Conservation (phyloP, 1,140 invertebrate species). For the Sinonovacula constricta region DNA sequence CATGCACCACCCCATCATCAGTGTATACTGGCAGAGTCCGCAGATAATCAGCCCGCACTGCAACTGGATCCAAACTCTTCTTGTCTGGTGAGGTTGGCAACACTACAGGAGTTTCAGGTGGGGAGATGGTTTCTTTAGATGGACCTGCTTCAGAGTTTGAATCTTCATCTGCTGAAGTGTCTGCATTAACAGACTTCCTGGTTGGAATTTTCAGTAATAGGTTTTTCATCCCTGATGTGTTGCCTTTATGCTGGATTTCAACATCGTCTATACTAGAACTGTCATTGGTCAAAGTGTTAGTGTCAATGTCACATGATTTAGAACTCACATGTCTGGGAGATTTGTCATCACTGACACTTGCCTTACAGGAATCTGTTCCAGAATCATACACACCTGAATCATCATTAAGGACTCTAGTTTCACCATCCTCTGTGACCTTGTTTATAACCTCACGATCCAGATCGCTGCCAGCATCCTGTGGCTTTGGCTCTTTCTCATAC, state of each 20-base stretch:
- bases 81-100: no score
- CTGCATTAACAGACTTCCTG: neutral
- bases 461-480: no score
- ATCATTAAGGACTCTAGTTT: neutral
- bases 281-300: neutral
- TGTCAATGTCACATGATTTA: neutral
- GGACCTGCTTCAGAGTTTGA: neutral
- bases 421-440: neutral
- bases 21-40: neutral
- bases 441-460: neutral
- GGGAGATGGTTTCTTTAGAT: neutral
- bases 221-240: neutral
- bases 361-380: neutral
- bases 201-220: neutral
- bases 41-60: slow-evolving; percentile 7
- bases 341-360: neutral
- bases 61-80: neutral
- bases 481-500: neutral
- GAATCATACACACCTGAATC: neutral
- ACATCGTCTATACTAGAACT: neutral
- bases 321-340: neutral
- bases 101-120: no score
- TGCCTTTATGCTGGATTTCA: neutral
- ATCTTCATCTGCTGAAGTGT: neutral
- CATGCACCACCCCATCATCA: neutral